Conservation (phyloP, 2,797 vertebrate genomes). For the Peromyscus melanophrys region DNA sequence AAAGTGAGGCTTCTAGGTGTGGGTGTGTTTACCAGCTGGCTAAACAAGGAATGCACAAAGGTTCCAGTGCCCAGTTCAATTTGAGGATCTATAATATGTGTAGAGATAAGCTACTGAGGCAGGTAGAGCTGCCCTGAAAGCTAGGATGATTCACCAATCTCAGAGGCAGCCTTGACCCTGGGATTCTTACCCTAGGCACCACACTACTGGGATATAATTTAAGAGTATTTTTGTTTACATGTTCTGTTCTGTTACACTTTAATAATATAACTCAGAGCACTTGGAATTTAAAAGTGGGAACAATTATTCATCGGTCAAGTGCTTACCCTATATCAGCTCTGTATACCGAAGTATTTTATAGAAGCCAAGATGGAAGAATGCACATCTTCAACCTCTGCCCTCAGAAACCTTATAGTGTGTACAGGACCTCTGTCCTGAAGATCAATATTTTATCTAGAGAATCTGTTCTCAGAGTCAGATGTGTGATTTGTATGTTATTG, state of each 20-base stretch:
- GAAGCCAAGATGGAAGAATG: neutral
- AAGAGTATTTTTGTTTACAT: neutral
- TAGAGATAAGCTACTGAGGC: neutral
- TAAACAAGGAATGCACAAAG: neutral
- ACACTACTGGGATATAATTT: neutral
- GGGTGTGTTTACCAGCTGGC: neutral
- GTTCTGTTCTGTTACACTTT: neutral
- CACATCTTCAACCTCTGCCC: neutral
- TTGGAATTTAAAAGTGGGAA: neutral
- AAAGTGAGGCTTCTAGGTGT: neutral
- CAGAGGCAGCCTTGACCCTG: neutral
- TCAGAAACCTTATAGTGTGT: neutral
- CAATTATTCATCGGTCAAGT: neutral
- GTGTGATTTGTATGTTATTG: neutral
- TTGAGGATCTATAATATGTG: neutral
- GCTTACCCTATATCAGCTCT: neutral
- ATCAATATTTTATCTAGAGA: neutral
- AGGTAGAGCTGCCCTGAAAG: neutral
- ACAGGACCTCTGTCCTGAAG: neutral
- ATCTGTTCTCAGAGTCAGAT: slow-evolving; percentile 19
- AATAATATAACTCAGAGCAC: slow-evolving; percentile 19
- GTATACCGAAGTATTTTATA: neutral
- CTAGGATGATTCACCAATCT: neutral
- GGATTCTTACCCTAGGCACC: neutral
- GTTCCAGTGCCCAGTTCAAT: neutral